Evolutionary conservation across 2,888 invertebrate genomes (phyloP).

Genomic region (Schizaphis graminum): DNA sequence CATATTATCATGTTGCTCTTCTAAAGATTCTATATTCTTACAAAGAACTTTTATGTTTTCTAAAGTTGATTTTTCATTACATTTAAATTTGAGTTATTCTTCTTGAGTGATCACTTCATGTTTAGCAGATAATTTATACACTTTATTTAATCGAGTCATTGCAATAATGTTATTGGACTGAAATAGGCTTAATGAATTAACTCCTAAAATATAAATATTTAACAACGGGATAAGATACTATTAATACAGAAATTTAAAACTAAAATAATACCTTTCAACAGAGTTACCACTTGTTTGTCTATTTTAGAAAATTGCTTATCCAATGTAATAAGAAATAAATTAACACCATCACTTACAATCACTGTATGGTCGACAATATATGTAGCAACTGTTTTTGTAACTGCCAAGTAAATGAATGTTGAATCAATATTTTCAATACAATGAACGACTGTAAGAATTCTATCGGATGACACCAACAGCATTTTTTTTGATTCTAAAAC

Average conservation of each 20-base stretch:
- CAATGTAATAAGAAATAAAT: constrained; percentile 51
- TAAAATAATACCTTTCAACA: constrained; percentile 46
- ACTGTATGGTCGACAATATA: constrained; percentile 16
- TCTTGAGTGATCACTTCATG: neutral
- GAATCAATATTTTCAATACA: constrained; percentile 30
- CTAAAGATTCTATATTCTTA: constrained; percentile 25
- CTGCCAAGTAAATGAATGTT: constrained; percentile 17
- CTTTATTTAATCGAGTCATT: constrained; percentile 44
- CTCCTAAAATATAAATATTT: constrained; percentile 32
- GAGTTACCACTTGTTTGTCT: constrained; percentile 40
- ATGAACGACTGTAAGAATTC: constrained; percentile 20
- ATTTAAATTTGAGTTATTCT: constrained; percentile 16
- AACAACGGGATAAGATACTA: neutral
- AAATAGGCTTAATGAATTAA: constrained; percentile 23
- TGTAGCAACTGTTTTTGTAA: constrained; percentile 30
- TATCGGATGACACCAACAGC: constrained; percentile 30
- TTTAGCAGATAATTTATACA: constrained; percentile 42
- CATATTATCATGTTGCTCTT: constrained; percentile 20
- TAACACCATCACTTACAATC: constrained; percentile 40
- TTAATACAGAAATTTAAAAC: neutral
- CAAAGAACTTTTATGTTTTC: constrained; percentile 32
- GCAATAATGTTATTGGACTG: constrained; percentile 33
- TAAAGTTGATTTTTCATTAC: constrained; percentile 37
- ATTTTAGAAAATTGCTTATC: constrained; percentile 35
- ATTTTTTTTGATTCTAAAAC: constrained; percentile 52